Conservation (phyloP, 1,140 invertebrate species). For the Drosophila chauvacae region DNA sequence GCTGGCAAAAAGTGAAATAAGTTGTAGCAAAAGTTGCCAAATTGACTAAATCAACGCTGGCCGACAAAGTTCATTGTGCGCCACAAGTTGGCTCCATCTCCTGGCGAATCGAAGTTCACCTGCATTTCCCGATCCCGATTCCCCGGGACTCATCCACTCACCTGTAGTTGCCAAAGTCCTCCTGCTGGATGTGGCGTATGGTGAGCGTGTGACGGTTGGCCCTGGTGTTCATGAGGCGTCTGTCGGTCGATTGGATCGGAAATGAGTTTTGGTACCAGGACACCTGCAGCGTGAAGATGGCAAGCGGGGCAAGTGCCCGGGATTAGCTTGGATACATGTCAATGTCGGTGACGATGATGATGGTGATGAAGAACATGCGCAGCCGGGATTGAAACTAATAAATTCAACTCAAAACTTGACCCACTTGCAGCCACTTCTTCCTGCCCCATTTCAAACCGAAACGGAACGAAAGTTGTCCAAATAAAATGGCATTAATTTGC, state of each 20-base stretch:
- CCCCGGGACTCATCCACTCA: slow-evolving; percentile 67
- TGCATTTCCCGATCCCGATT: slow-evolving; percentile 9
- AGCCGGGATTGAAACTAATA: slow-evolving; percentile 43
- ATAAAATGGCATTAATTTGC: slow-evolving; percentile 67
- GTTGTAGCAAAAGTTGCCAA: slow-evolving; percentile 70
- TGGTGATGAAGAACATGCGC: slow-evolving; percentile 22
- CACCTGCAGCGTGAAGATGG: slow-evolving; percentile 82
- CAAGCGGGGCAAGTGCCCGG: slow-evolving; percentile 5
- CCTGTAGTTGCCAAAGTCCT: slow-evolving; percentile 90
- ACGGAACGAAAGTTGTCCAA: slow-evolving; percentile 51
- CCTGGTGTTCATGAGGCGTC: slow-evolving; percentile 87
- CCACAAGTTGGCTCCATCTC: slow-evolving; percentile 40
- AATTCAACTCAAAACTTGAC: slow-evolving; percentile 56
- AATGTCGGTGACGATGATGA: slow-evolving; percentile 2
- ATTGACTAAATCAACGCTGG: slow-evolving; percentile 77
- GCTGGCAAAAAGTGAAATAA: slow-evolving; percentile 65
- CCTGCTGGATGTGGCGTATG: slow-evolving; percentile 87
- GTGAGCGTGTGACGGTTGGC: slow-evolving; percentile 88
- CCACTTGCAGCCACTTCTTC: slow-evolving; percentile 40
- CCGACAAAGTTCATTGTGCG: slow-evolving; percentile 54
- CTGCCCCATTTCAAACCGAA: slow-evolving; percentile 26
- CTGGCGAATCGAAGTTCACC: slow-evolving; percentile 16
- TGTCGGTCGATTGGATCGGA: slow-evolving; percentile 87
- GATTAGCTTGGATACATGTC: slow-evolving; percentile 28
- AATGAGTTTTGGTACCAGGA: slow-evolving; percentile 89